Evolutionary conservation across 1,140 invertebrate species (phyloP), one percentile per base, ranked within the genome.

Genomic region (Chironomus striatipennis): DNA sequence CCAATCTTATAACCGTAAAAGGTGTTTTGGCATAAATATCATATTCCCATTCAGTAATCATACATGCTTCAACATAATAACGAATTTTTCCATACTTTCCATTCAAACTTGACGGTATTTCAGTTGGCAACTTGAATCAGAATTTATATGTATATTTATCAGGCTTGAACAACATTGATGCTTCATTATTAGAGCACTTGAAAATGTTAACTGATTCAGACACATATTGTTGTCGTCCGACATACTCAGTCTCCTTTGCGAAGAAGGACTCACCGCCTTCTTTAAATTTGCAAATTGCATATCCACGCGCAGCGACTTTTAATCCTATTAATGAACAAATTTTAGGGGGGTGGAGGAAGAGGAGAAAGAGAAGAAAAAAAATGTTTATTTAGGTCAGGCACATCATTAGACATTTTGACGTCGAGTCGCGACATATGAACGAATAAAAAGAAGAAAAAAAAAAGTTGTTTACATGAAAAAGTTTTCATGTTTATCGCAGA

Each of bases 371-470:
- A 57, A 47, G 12, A 10, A 47, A 10, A 57, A 4, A 57, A 12
- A 57, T 57, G n/a, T 57, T 57, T 57, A 57, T 57, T 57, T 57
- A 57, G 47, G 47, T 57, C 47, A 57, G 15, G 12, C 47, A 57
- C 12, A 57, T 57, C 43, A 57, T 57, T 57, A 57, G 47, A 57
- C 47, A 15, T n/a, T 12, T 15, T 57, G 47, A n/a, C 47, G 47
- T n/a, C 47, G n/a, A 57, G n/a, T 15, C 47, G 24, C 24, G 24
- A 34, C 24, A 34, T 34, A 34, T 34, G 24, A 34, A n/a, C n/a
- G n/a, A n/a, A n/a, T n/a, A n/a, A n/a, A n/a, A n/a, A n/a, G n/a
- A n/a, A n/a, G n/a, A n/a, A n/a, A n/a, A 34, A 34, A 34, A 34
- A 34, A 34, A 34, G 24, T 34, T 34, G 24, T 34, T 34, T 34